Percentiles rank a stretch among this genome's conserved stretches.
Conservation (phyloP, 2,888 invertebrate species). For the Platycnemis pennipes region DNA sequence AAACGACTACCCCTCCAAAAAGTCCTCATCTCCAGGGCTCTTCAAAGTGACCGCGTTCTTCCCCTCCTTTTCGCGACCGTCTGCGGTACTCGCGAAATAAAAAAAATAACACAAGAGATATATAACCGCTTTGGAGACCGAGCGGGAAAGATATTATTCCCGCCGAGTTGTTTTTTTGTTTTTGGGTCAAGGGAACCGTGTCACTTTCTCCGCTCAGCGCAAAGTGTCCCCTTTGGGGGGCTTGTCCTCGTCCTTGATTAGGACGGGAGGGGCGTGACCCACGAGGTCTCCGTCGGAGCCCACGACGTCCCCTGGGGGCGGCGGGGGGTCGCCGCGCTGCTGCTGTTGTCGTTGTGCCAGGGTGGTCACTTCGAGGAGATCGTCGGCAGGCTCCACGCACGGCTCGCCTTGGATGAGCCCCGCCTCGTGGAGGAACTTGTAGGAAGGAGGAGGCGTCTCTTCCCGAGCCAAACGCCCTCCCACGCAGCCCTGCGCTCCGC, state of each 20-base stretch:
- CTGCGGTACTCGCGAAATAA: neutral
- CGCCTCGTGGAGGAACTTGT: slow-evolving; percentile 53
- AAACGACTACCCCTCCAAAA: too few species aligned
- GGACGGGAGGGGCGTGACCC: neutral
- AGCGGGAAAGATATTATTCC: neutral
- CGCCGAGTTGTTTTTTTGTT: neutral
- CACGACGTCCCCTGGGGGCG: neutral
- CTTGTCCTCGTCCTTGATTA: slow-evolving; percentile 52
- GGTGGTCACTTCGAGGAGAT: neutral
- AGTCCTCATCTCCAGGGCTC: neutral
- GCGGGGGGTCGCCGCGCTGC: neutral
- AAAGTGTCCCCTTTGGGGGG: slow-evolving; percentile 8
- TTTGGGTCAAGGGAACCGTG: slow-evolving; percentile 49
- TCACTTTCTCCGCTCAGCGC: slow-evolving; percentile 2
- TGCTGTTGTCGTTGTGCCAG: neutral
- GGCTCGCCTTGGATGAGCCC: slow-evolving; percentile 24
- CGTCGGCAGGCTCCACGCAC: neutral
- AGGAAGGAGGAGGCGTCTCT: slow-evolving; percentile 37
- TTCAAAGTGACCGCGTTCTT: neutral
- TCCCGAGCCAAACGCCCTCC: neutral
- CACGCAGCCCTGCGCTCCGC: neutral
- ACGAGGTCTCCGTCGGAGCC: neutral
- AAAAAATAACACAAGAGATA: neutral
- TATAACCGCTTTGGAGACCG: too few species aligned
- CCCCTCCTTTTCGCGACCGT: neutral